Base-by-base conservation (phyloP, 1,140 invertebrate species). In the Argopecten irradians region DNA sequence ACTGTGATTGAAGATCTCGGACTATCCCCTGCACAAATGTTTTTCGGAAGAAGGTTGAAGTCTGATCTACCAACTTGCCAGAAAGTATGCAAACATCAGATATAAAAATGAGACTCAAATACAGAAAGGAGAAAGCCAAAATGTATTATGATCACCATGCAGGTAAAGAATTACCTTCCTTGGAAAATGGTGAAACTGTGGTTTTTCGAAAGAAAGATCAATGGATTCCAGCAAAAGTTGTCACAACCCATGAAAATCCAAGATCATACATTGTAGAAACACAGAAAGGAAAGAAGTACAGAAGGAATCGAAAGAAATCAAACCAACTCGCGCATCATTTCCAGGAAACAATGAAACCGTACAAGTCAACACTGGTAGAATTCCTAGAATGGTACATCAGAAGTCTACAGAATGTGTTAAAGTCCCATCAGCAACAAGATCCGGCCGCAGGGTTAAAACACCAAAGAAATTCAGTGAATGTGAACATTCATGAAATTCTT, bases 11-110 rank as follows among this genome's bases (percentile, higher is more conserved):
- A 84, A 84, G 84, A 85, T 34, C 14, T 88, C 46, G 83, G 83
- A 88, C 39, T 71, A 39, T 88, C 87, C n/a, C 39, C 87, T 14
- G 87, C 83, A 71, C 87, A 88, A 85, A 46, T 88, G 19, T 88
- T 85, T 83, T 46, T 83, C 84, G 39, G 32, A 22, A 28, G 83
- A 55, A 39, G 87, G 33, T 28, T 88, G 1, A 88, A 88, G 36
- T 85, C 87, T 22, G 82, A 84, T 36, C 41, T 88, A 71, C 83
- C 84, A 22, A 35, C 83, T 14, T n/a, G n/a, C n/a, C n/a, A n/a
- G n/a, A n/a, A n/a, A n/a, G n/a, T n/a, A n/a, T n/a, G n/a, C n/a
- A 55, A 83, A 85, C 11, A 33, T 35, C 43, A 28, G 43, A n/a
- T 85, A 22, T 36, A 71, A 1, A 46, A 83, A 83, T n/a, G 34